These are phyloP conservation scores for Helostoma temminkii DNA, from an alignment of 2,797 vertebrate genomes.

Conservation along the genomic window DNA sequence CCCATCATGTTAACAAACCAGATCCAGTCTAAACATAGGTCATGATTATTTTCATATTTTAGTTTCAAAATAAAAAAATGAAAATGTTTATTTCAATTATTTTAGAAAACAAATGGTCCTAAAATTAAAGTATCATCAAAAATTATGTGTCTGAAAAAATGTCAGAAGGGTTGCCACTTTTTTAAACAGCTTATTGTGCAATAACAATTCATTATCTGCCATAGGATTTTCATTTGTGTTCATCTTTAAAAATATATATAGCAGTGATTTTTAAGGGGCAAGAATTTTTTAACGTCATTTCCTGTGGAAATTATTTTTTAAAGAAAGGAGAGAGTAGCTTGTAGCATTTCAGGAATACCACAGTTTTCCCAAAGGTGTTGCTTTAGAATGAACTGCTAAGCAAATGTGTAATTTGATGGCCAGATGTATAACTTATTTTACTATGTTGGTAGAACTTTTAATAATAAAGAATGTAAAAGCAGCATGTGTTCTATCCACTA, in stretches of 20 bases:
- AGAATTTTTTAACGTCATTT: conserved; percentile 87
- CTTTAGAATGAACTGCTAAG: conserved; percentile 65
- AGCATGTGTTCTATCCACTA: conserved; percentile 31
- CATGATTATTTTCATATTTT: conserved; percentile 66
- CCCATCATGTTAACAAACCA: conserved; percentile 21
- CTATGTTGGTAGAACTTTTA: conserved; percentile 87
- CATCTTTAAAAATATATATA: conserved; percentile 63
- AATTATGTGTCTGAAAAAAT: conserved; percentile 62
- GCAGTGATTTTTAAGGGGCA: conserved; percentile 71
- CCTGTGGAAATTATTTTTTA: conserved; percentile 94
- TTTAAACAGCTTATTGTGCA: conserved; percentile 84
- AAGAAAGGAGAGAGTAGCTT: conserved; percentile 48
- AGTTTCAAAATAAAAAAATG: conserved; percentile 33
- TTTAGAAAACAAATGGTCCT: conserved; percentile 38
- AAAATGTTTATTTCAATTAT: conserved; percentile 8
- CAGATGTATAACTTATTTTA: conserved; percentile 87
- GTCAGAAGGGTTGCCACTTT: conserved; percentile 68
- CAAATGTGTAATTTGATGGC: conserved; percentile 76
- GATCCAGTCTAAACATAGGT: conserved; percentile 53
- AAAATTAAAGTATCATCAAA: conserved; percentile 65
- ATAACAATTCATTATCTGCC: conserved; percentile 85
- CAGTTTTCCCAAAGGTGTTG: conserved; percentile 66
- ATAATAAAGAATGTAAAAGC: conserved; percentile 86
- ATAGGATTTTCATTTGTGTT: conserved; percentile 73
- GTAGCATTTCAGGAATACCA: conserved; percentile 71